A percentile compares a stretch with the other conserved stretches of the same genome.
Evolutionary conservation across 1,140 invertebrate genomes (phyloP).

Genomic region (Lepidostoma basale): DNA sequence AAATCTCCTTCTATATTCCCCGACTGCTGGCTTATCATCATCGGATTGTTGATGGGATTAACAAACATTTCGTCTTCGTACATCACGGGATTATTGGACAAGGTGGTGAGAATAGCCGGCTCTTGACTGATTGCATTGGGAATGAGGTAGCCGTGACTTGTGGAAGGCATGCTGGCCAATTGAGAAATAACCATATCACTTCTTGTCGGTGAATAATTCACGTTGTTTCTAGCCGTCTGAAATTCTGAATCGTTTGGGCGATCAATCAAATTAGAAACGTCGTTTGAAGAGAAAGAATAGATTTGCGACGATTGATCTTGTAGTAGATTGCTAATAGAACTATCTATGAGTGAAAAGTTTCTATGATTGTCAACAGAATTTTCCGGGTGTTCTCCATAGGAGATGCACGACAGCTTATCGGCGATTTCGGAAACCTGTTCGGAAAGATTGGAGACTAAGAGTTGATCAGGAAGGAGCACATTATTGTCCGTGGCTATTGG

Average conservation of each 20-base stretch:
- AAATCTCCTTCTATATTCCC: conserved; percentile 56
- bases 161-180: conserved; percentile 55
- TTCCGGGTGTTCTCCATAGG: conserved; percentile 23
- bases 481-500: conserved; percentile 46
- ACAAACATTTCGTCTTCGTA: conserved; percentile 51
- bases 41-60: conserved; percentile 32
- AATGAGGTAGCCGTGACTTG: conserved; percentile 64
- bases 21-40: conserved; percentile 25
- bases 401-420: conserved; percentile 56
- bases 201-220: conserved; percentile 41
- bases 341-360: conserved; percentile 34
- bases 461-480: conserved; percentile 54
- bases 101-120: conserved; percentile 54
- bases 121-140: conserved; percentile 62
- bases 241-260: conserved; percentile 47
- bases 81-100: conserved; percentile 56
- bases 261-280: conserved; percentile 54
- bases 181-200: conserved; percentile 53
- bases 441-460: conserved; percentile 57
- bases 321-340: conserved; percentile 36
- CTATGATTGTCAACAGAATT: conserved; percentile 41
- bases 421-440: conserved; percentile 60
- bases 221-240: conserved; percentile 38
- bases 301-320: conserved; percentile 47
- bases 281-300: conserved; percentile 57